Percentiles rank a stretch among this genome's conserved stretches.
These are phyloP conservation scores for Drosophila bunnanda DNA, from an alignment of 2,888 invertebrate genomes.

Conservation along the genomic window DNA sequence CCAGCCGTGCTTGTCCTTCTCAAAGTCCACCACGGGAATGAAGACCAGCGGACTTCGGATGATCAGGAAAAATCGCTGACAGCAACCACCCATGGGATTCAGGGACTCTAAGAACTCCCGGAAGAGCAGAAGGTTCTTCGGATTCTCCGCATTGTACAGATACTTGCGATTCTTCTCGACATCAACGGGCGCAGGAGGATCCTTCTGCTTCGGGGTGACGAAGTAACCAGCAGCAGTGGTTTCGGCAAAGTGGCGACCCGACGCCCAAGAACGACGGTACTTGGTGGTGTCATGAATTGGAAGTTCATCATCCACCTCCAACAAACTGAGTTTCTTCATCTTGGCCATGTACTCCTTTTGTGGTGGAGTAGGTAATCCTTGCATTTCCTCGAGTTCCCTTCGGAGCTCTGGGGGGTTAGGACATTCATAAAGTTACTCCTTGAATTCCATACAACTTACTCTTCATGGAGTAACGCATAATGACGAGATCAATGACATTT, in stretches of 20 bases:
- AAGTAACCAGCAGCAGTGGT: background rate
- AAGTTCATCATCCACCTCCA: slow-evolving; percentile 40
- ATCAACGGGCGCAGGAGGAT: slow-evolving; percentile 17
- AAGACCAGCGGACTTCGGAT: slow-evolving; percentile 53
- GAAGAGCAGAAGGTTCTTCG: slow-evolving; percentile 46
- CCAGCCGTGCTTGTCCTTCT: slow-evolving; percentile 74
- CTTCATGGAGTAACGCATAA: slow-evolving; percentile 29
- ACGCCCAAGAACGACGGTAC: background rate
- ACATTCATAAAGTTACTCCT: background rate
- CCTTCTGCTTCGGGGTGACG: slow-evolving; percentile 13
- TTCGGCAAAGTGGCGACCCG: background rate
- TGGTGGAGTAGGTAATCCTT: background rate
- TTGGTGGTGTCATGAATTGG: slow-evolving; percentile 18
- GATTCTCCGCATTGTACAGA: slow-evolving; percentile 47
- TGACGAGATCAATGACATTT: slow-evolving; percentile 40
- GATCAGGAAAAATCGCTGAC: slow-evolving; percentile 30
- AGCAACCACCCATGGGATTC: slow-evolving; percentile 47
- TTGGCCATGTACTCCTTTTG: background rate
- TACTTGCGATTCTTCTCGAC: slow-evolving; percentile 14
- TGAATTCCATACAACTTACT: slow-evolving; percentile 23
- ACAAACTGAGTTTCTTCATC: background rate
- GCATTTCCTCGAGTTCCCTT: slow-evolving; percentile 10
- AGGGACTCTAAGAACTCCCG: slow-evolving; percentile 59
- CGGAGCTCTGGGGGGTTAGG: slow-evolving; percentile 27
- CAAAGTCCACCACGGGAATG: slow-evolving; percentile 73